Percentiles rank a stretch among this genome's conserved stretches.
Evolutionary conservation across 2,113 vertebrate genomes (phyloP).

Genomic region (Choloepus hoffmanni): DNA sequence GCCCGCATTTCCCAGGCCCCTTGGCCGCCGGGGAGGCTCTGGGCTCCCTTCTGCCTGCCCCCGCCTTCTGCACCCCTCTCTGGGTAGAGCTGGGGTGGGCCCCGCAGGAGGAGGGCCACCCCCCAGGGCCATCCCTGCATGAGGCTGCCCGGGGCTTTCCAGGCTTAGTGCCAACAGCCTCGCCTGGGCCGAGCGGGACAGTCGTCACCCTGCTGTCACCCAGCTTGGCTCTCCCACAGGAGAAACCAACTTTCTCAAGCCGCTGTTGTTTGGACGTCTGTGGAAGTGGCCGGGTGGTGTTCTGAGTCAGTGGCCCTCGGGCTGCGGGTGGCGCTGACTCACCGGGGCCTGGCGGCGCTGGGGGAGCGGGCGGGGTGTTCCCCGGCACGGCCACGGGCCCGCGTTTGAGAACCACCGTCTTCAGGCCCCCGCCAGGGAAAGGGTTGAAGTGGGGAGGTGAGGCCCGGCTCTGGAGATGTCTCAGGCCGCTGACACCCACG

Average conservation of each 20-base stretch:
- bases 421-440: neutral
- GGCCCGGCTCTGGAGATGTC: neutral
- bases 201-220: too few species aligned
- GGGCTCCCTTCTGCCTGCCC: neutral
- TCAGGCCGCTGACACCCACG: neutral
- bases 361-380: neutral
- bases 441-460: too few species aligned
- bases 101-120: rapidly evolving
- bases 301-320: too few species aligned
- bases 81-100: neutral
- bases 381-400: neutral
- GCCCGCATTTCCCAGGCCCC: neutral
- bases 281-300: too few species aligned
- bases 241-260: too few species aligned
- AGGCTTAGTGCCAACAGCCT: neutral
- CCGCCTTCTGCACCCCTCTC: neutral
- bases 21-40: rapidly evolving
- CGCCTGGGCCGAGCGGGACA: too few species aligned
- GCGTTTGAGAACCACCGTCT: neutral
- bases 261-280: too few species aligned
- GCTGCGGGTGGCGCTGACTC: slow-evolving; percentile 8
- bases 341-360: neutral
- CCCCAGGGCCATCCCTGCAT: rapidly evolving
- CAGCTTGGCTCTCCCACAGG: too few species aligned
- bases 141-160: too few species aligned